These are phyloP conservation scores for Bedellia somnulentella DNA, from an alignment of 2,888 invertebrate genomes.

Conservation along the genomic window DNA sequence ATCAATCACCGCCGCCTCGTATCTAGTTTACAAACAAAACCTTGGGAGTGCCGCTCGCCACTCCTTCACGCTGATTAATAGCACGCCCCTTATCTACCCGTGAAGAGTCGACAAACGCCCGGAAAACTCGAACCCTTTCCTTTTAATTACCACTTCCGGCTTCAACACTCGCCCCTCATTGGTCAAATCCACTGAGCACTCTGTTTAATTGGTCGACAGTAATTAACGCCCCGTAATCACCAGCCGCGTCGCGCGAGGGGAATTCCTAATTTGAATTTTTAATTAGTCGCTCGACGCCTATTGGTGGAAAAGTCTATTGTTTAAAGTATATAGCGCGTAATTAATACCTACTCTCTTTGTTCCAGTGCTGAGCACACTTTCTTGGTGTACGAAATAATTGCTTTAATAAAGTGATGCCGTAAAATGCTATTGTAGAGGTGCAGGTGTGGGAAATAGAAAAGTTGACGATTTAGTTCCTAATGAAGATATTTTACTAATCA, in stretches of 20 bases:
- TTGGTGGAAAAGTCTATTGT: conserved; percentile 30
- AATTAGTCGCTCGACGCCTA: conserved; percentile 32
- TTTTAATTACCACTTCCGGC: conserved; percentile 58
- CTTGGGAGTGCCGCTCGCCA: too few relatives aligned
- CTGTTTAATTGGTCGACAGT: conserved; percentile 51
- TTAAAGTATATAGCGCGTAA: too few relatives aligned
- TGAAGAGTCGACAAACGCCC: conserved; percentile 21
- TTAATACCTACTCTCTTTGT: too few relatives aligned
- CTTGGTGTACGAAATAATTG: too few relatives aligned
- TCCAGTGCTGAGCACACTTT: too few relatives aligned
- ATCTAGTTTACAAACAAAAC: too few relatives aligned
- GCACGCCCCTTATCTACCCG: conserved; percentile 23
- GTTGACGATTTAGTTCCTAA: too few relatives aligned
- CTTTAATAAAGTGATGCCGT: too few relatives aligned
- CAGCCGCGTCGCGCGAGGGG: conserved; percentile 43
- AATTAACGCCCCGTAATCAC: conserved; percentile 54
- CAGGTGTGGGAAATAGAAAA: too few relatives aligned
- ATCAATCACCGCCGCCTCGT: too few relatives aligned
- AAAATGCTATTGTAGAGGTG: too few relatives aligned
- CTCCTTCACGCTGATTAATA: conserved; percentile 39
- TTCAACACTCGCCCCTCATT: conserved; percentile 40
- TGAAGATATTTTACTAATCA: too few relatives aligned
- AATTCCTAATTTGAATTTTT: conserved; percentile 55
- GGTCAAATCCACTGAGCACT: conserved; percentile 31
- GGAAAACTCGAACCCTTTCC: conserved; percentile 57